Base-by-base conservation (phyloP, 2,113 vertebrate species). In the Hyla sarda region DNA sequence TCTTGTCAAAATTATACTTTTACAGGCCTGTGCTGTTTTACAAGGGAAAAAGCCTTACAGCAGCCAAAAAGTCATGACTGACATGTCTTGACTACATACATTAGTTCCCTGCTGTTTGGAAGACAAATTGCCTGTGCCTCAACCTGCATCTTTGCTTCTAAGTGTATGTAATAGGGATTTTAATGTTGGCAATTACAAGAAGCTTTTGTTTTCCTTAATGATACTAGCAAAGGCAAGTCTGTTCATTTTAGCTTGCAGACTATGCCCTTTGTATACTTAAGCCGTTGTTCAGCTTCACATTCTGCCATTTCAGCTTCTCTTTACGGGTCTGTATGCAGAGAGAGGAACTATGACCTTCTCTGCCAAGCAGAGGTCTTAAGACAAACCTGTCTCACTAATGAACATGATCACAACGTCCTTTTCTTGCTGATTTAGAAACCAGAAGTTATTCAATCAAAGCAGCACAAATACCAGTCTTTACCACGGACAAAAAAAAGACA, bases 241-340 rank as follows among this genome's bases (percentile, higher is more conserved):
- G 85, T 87, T 90, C 82, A 88, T 90, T 92, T 93, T 90, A 92
- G 90, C 88, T 90, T 92, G 92, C 91, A 93, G 87, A 88, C 81
- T 89, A n/a, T 92, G 91, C 89, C 92, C 92, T 92, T 93, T 90
- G 32, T 85, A 94, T 88, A 87, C 90, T 89, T 34, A 25, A 88
- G 87, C 92, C 92, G 96, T 96, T 96, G 96, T 95, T 96, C 94
- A 96, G 90, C 90, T 92, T 91, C 87, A 89, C 82, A 92, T 95
- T 97, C 89, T 96, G 96, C 96, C 93, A 92, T 89, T 93, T 97
- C 95, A 97, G 95, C 95, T 96, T 92, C 90, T 88, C 90, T 93
- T 95, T 93, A 21, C 95, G 90, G 88, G 88, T 88, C 91, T 91
- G 93, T 90, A 89, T 90, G 91, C 91, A 88, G 81, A 91, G 91